Percentiles rank a stretch among this genome's conserved stretches.
Conservation (phyloP, 2,113 vertebrate genomes). For the Girardinichthys multiradiatus region DNA sequence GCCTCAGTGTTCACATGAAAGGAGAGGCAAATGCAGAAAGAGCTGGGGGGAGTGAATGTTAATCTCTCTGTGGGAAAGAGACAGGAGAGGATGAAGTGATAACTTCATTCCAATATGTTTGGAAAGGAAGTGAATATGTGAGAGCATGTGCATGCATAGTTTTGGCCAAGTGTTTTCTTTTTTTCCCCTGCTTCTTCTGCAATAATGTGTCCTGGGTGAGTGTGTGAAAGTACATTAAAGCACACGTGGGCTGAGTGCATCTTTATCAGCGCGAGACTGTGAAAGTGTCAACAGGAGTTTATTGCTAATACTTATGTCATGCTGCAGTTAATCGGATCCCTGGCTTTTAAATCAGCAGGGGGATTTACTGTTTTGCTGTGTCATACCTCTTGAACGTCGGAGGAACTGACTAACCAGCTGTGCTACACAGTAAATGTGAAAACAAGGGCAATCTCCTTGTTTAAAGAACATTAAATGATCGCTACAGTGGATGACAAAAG, state of each 20-base stretch:
- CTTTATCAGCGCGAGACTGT: conserved; percentile 27
- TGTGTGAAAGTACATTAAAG: not conserved
- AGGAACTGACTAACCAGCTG: conserved; percentile 31
- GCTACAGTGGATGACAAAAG: too few species aligned
- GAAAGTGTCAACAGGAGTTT: conserved; percentile 64
- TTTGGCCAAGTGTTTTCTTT: conserved; percentile 14
- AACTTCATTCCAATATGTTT: conserved; percentile 75
- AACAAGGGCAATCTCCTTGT: not conserved
- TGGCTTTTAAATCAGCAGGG: conserved; percentile 46
- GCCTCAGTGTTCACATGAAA: conserved; percentile 72
- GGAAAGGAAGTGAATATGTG: conserved; percentile 55
- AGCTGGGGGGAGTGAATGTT: conserved; percentile 60
- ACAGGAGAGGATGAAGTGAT: conserved; percentile 71
- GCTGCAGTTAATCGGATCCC: conserved; percentile 62
- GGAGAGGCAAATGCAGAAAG: conserved; percentile 51
- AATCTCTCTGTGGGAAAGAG: conserved; percentile 72
- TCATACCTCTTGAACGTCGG: conserved; percentile 40
- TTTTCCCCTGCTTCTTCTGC: not conserved
- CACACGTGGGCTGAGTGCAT: conserved; percentile 2
- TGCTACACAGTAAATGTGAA: conserved; percentile 46
- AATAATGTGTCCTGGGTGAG: not conserved
- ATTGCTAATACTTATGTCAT: conserved; percentile 55
- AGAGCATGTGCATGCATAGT: conserved; percentile 24
- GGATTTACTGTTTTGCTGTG: conserved; percentile 48
- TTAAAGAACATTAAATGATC: conserved; percentile 1